Evolutionary conservation across 2,797 vertebrate genomes (phyloP).

Genomic region (Tolypeutes matacus): DNA sequence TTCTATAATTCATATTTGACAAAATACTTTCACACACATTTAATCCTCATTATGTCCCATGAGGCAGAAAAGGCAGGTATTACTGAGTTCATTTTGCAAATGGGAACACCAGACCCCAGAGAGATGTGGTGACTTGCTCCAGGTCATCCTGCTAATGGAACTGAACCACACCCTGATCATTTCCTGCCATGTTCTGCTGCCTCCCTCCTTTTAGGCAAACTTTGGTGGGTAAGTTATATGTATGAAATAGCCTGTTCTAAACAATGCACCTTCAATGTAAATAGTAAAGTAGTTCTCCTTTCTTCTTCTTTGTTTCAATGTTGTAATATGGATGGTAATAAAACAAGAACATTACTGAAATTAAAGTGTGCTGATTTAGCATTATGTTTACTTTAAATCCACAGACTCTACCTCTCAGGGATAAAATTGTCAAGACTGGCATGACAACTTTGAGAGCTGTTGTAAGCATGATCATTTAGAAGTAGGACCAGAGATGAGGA

Average conservation of each 20-base stretch:
- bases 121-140: constrained; percentile 20
- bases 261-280: neutral
- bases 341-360: neutral
- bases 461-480: neutral
- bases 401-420: neutral
- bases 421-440: neutral
- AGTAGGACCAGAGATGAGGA: neutral
- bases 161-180: neutral
- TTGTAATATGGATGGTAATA: neutral
- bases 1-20: neutral
- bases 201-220: neutral
- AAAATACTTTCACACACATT: neutral
- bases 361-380: neutral
- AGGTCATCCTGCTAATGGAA: neutral
- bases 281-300: neutral
- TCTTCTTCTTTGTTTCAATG: neutral
- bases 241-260: neutral
- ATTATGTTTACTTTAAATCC: constrained; percentile 7
- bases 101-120: neutral
- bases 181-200: neutral
- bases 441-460: constrained; percentile 26
- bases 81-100: neutral
- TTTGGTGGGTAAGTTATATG: neutral
- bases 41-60: neutral
- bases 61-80: neutral